phyloP scores from a whole-genome alignment of 2,113 vertebrate genomes.

The Pomatostomus ruficeps region DNA sequence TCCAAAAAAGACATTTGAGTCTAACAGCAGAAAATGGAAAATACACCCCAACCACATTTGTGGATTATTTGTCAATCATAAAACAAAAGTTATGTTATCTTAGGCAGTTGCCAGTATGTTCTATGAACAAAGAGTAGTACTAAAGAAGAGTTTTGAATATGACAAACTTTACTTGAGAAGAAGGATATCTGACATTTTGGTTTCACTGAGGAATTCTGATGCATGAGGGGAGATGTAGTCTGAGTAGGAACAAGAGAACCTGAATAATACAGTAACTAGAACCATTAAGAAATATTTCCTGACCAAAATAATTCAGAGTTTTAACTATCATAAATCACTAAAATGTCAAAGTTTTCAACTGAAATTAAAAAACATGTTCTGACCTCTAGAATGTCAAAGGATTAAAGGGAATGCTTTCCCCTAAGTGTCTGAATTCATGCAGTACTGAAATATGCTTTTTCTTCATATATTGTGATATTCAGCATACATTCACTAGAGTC shows the following conservation, averaged over 20 bases:
- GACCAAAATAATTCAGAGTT: background rate
- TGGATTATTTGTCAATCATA: background rate
- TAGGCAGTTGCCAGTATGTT: background rate
- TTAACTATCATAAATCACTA: background rate
- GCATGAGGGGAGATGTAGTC: background rate
- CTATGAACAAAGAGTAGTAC: background rate
- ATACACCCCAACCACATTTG: accelerated
- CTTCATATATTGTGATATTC: background rate
- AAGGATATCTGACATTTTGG: background rate
- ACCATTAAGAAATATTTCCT: background rate
- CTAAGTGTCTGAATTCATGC: background rate
- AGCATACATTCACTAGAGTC: background rate
- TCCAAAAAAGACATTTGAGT: background rate
- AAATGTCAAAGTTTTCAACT: background rate
- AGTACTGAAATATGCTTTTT: background rate
- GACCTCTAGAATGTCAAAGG: background rate
- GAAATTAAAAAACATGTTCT: background rate
- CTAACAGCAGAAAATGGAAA: background rate
- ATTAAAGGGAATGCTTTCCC: background rate
- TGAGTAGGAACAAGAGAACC: background rate
- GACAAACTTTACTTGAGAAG: background rate
- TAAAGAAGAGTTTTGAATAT: background rate
- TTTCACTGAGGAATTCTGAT: background rate
- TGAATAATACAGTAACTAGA: background rate
- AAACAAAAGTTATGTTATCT: background rate